Conservation (phyloP, 2,113 vertebrate species). For the Phyllopteryx taeniolatus region DNA sequence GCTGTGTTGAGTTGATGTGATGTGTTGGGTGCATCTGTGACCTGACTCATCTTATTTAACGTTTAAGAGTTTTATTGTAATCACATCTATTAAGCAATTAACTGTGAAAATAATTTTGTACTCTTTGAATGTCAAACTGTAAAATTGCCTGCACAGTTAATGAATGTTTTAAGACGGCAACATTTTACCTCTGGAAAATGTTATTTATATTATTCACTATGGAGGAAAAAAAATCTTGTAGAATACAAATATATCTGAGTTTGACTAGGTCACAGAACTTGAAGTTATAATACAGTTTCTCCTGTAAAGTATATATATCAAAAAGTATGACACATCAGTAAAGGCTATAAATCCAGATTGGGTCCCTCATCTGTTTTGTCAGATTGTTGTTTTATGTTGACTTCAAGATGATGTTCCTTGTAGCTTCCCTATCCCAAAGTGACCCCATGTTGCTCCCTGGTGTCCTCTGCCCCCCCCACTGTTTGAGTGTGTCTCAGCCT, state of each 20-base stretch:
- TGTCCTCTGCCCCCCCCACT: conserved; percentile 36
- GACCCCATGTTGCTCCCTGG: neutral
- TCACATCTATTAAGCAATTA: too few relatives aligned
- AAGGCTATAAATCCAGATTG: neutral
- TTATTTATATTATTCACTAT: neutral
- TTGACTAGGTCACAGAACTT: neutral
- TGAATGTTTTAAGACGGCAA: neutral
- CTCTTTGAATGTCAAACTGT: too few relatives aligned
- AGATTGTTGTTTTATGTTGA: conserved; percentile 15
- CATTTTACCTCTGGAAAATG: neutral
- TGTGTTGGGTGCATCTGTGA: too few relatives aligned
- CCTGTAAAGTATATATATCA: neutral
- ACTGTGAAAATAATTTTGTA: too few relatives aligned
- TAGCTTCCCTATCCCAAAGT: conserved; percentile 70
- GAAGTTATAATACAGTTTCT: neutral
- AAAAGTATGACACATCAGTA: neutral
- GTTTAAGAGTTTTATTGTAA: too few relatives aligned
- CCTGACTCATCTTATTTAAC: too few relatives aligned
- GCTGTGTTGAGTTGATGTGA: too few relatives aligned
- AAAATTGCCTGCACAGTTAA: too few relatives aligned
- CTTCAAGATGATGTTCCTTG: conserved; percentile 47
- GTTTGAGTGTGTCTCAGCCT: conserved; percentile 77
- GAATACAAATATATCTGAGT: neutral
- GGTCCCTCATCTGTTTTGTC: neutral
- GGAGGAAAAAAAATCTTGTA: neutral